Evolutionary conservation across 2,888 invertebrate species (phyloP).

Genomic region (Halictus ligatus): DNA sequence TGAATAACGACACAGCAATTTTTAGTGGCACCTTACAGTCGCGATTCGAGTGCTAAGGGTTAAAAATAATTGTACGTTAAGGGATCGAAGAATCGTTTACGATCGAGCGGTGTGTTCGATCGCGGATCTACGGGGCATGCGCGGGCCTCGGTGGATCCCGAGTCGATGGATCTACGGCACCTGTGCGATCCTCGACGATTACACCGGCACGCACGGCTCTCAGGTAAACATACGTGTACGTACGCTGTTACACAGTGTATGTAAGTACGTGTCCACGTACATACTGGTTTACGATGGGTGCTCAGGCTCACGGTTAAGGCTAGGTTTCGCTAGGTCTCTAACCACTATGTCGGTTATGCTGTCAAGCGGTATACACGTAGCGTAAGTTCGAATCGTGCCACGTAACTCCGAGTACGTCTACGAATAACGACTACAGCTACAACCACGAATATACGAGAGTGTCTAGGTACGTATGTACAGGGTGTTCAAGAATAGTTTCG

Average conservation of each 20-base stretch:
- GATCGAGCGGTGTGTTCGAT: background rate
- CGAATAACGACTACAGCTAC: background rate
- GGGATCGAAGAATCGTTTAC: background rate
- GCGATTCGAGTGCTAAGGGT: no score
- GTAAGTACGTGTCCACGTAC: conserved; percentile 18
- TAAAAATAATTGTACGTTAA: background rate
- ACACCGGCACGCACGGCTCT: conserved; percentile 28
- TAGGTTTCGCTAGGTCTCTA: conserved; percentile 68
- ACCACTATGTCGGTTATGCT: conserved; percentile 74
- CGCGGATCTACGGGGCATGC: conserved; percentile 8
- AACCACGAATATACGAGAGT: background rate
- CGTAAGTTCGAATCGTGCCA: conserved; percentile 43
- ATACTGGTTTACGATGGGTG: conserved; percentile 62
- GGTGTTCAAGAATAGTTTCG: background rate
- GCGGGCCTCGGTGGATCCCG: conserved; percentile 14
- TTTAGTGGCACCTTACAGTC: no score
- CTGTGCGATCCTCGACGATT: conserved; percentile 39
- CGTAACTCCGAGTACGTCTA: conserved; percentile 19
- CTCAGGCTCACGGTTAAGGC: conserved; percentile 60
- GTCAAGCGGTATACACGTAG: conserved; percentile 72
- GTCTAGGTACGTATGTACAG: background rate
- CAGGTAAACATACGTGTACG: conserved; percentile 34
- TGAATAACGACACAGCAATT: no score
- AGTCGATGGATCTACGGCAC: conserved; percentile 24
- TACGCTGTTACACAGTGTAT: conserved; percentile 1